Evolutionary conservation across 1,140 invertebrate genomes (phyloP), one percentile per base, ranked within the genome.

Genomic region (Idris sp.): DNA sequence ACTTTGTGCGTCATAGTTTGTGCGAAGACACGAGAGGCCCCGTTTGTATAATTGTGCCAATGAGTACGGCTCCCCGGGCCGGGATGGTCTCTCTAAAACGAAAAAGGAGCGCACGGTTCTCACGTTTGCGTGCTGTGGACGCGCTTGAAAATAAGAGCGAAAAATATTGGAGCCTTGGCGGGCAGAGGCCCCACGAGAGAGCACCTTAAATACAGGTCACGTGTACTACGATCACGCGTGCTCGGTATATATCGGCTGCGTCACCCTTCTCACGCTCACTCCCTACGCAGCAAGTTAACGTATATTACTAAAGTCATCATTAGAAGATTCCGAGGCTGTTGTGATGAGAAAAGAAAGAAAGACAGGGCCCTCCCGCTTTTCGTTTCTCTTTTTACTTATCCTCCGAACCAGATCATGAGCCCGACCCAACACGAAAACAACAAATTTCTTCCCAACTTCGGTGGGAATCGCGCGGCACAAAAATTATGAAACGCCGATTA

Each of bases 201-300:
- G 59, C 62, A 76, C 71, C 77, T 80, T 81, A 81, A 81, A 81
- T 65, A 81, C 77, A 79, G 80, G 80, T 81, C 78, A 78, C 74
- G 80, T 65, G 62, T 76, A 41, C 64, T 67, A 59, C 38, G 59
- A 72, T 71, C 65, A 68, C 76, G 69, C 73, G 49, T 76, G 54
- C 65, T 74, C 59, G 64, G 65, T 78, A 76, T 69, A 77, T 49
- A 49, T 46, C 58, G 40, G 46, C 48, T 33, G 35, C 72, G 36
- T 51, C 46, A 56, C 72, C 59, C 69, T 73, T 73, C 69, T 73
- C 69, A 73, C 69, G 68, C 59, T 72, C 71, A 10, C 40, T 40
- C 43, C n/a, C n/a, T 48, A 59, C 65, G 65, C 58, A 54, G 43
- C 38, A 61, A n/a, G n/a, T n/a, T 74, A 68, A 18, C 58, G 58